Evolutionary conservation across 2,888 invertebrate species (phyloP).

Genomic region (Xanthia icteritia): DNA sequence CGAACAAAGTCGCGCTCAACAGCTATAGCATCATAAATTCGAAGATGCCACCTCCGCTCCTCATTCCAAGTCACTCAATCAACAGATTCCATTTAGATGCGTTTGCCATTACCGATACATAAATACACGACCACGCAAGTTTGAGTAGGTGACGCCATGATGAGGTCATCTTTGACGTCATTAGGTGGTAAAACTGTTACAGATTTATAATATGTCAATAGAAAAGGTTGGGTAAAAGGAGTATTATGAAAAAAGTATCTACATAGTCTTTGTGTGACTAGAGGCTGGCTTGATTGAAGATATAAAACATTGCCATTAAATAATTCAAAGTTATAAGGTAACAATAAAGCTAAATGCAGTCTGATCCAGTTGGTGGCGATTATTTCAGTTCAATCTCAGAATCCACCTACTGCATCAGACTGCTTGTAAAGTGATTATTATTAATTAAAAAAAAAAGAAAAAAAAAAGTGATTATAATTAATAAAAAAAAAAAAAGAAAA

Average conservation of each 20-base stretch:
- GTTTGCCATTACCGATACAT: slow-evolving; percentile 14
- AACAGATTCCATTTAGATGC: slow-evolving; percentile 33
- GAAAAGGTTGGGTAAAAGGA: not conserved
- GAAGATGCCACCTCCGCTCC: slow-evolving; percentile 11
- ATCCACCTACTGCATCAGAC: no score
- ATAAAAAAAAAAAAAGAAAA: no score
- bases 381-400: no score
- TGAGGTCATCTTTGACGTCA: slow-evolving; percentile 44
- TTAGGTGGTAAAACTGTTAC: not conserved
- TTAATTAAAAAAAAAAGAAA: no score
- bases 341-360: no score
- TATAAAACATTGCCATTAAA: no score
- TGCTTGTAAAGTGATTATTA: no score
- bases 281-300: not conserved
- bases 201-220: slow-evolving; percentile 9
- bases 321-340: no score
- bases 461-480: no score
- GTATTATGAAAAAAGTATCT: not conserved
- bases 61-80: slow-evolving; percentile 30
- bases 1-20: not conserved
- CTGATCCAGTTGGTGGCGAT: no score
- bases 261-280: not conserved
- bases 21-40: slow-evolving; percentile 5
- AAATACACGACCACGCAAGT: slow-evolving; percentile 32
- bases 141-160: slow-evolving; percentile 31